Conservation (phyloP, 2,888 invertebrate species). For the Lepidocyrtoides sp. region DNA sequence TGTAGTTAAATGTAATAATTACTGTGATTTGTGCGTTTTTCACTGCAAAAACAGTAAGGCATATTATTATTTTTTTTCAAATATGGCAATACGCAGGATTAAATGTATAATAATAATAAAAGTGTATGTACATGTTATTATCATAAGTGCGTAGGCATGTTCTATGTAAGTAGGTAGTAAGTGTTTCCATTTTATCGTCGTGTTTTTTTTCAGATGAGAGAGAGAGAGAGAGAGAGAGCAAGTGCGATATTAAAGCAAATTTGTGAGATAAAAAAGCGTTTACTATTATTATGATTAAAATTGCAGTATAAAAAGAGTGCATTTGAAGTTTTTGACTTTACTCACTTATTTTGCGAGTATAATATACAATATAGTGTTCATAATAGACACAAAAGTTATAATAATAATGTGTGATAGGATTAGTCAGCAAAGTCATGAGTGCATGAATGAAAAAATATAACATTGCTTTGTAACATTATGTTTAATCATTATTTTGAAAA, state of each 20-base stretch:
- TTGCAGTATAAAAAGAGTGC: slow-evolving; percentile 27
- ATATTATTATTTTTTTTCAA: slow-evolving; percentile 26
- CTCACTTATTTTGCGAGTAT: background rate
- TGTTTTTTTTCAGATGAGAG: background rate
- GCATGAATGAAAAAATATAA: slow-evolving; percentile 64
- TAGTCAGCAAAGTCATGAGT: slow-evolving; percentile 51
- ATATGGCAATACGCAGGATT: slow-evolving; percentile 1
- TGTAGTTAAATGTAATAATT: slow-evolving; percentile 48
- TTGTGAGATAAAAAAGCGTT: slow-evolving; percentile 19
- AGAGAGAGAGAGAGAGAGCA: background rate
- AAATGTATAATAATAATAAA: background rate
- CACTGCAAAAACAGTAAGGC: background rate
- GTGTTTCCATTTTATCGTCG: background rate
- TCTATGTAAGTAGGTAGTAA: background rate
- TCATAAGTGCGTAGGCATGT: background rate
- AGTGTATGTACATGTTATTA: background rate
- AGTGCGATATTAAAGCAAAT: slow-evolving; percentile 38
- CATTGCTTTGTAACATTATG: no score
- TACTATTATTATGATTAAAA: slow-evolving; percentile 27
- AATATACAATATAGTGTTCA: background rate
- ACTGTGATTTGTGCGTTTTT: slow-evolving; percentile 20
- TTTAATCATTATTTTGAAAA: background rate
- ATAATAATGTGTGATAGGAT: background rate
- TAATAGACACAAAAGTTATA: no score
- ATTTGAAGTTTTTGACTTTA: slow-evolving; percentile 46